Evolutionary conservation across 2,113 vertebrate species (phyloP).

Genomic region (Rhabdomys dilectus): DNA sequence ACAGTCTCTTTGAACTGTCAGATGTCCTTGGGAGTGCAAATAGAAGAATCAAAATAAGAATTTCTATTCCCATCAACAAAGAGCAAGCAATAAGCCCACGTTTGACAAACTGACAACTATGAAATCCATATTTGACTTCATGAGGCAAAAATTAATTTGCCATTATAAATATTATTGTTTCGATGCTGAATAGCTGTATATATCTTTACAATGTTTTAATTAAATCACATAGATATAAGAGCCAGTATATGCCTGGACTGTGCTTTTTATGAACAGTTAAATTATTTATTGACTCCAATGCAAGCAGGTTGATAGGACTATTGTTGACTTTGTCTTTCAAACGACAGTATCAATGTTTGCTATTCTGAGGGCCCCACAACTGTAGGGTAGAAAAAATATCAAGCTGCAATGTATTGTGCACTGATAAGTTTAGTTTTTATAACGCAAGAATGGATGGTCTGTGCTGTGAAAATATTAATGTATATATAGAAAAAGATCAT

Average conservation of each 20-base stretch:
- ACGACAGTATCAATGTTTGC: constrained; percentile 37
- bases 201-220: constrained; percentile 59
- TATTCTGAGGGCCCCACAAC: neutral
- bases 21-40: neutral
- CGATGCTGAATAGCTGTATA: neutral
- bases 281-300: neutral
- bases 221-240: neutral
- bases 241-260: neutral
- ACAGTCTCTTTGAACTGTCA: neutral
- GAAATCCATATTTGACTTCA: neutral
- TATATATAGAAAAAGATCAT: neutral
- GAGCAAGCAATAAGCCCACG: neutral
- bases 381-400: fast-evolving
- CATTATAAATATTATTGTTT: neutral
- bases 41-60: constrained; percentile 14
- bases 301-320: constrained; percentile 33
- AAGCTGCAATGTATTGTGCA: no score
- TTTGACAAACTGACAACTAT: neutral
- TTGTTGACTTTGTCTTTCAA: constrained; percentile 66
- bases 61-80: neutral
- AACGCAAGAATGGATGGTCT: neutral
- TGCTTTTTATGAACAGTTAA: constrained; percentile 26
- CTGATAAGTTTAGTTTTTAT: neutral
- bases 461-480: constrained; percentile 7
- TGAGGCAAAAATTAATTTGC: neutral